phyloP scores from a whole-genome alignment of 2,797 vertebrate species.

The Falco novaeseelandiae region DNA sequence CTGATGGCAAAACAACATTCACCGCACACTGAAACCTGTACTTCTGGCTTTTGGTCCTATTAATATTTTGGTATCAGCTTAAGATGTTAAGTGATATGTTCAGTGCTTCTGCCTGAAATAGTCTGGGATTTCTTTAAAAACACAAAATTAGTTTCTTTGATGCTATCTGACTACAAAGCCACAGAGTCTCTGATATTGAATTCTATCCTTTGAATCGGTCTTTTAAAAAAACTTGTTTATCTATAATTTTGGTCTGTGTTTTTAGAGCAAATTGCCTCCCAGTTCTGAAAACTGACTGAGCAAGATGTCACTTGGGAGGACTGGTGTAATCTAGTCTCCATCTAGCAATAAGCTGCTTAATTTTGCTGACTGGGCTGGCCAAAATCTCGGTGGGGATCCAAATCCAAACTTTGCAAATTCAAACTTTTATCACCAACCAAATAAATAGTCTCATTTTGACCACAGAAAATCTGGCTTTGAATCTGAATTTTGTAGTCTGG shows the following conservation, averaged over 20 bases:
- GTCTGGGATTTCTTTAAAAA: not conserved
- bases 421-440: not conserved
- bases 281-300: not conserved
- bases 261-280: not conserved
- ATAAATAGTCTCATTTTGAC: not conserved
- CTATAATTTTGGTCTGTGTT: not conserved
- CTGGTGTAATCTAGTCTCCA: not conserved
- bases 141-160: fast-evolving
- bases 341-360: not conserved
- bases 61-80: not conserved
- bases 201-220: not conserved
- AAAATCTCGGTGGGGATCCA: not conserved
- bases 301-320: not conserved
- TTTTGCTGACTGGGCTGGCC: not conserved
- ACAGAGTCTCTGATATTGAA: not conserved
- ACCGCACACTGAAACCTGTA: not conserved
- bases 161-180: not conserved
- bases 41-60: not conserved
- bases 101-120: not conserved
- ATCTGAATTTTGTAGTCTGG: not conserved
- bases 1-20: not conserved
- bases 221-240: not conserved
- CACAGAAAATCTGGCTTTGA: not conserved
- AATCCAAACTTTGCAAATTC: not conserved
- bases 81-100: not conserved